These are phyloP conservation scores for Lates japonicus DNA, from an alignment of 2,797 vertebrate genomes.

Conservation along the genomic window DNA sequence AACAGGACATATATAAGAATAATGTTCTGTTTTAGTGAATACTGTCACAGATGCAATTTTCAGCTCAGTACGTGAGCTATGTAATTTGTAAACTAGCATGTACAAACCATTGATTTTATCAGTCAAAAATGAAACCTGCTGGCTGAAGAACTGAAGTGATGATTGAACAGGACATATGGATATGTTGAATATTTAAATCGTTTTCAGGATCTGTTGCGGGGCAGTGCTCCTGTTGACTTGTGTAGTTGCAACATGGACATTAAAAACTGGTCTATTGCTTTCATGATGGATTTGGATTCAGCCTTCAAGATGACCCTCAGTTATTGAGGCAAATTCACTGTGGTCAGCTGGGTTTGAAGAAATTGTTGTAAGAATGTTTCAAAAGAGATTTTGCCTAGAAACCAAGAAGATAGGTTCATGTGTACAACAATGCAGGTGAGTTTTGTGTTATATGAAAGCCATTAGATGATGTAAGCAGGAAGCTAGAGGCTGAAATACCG, in stretches of 20 bases:
- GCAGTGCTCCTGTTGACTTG: neutral
- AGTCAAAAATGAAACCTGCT: no score
- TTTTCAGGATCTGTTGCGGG: neutral
- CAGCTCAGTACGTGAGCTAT: neutral
- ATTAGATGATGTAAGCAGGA: slow-evolving; percentile 11
- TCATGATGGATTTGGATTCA: neutral
- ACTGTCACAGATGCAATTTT: slow-evolving; percentile 10
- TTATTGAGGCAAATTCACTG: neutral
- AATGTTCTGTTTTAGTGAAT: neutral
- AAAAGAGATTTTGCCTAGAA: neutral
- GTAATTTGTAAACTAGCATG: neutral
- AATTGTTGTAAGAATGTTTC: neutral
- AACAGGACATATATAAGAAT: neutral
- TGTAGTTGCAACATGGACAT: neutral
- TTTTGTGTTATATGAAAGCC: neutral
- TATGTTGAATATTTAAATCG: neutral
- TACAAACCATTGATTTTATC: neutral
- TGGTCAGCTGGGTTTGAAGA: neutral
- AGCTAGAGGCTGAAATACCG: neutral
- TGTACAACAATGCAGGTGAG: neutral
- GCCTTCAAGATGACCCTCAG: neutral
- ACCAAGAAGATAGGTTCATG: neutral
- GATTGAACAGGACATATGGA: neutral
- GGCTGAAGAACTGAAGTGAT: neutral
- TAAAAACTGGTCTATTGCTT: neutral